A percentile compares a stretch with the other conserved stretches of the same genome.
Conservation (phyloP, 2,888 invertebrate species). For the Diaphora mendica region DNA sequence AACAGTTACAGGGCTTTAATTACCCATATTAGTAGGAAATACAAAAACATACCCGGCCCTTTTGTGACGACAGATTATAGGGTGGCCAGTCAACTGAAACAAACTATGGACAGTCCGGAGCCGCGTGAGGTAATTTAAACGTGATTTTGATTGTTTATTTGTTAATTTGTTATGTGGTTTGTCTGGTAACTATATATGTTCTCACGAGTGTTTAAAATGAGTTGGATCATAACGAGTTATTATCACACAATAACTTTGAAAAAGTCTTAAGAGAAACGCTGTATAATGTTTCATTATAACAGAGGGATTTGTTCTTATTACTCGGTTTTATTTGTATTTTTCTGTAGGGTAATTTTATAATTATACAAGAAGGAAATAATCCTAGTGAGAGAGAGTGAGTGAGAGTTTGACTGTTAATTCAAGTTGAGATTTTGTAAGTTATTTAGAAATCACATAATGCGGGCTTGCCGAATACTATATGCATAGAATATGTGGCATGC, state of each 20-base stretch:
- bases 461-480: too few species aligned
- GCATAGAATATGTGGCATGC: background rate
- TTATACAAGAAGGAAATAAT: background rate
- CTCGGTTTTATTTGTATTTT: background rate
- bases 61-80: conserved; percentile 43
- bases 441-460: background rate
- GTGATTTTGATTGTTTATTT: conserved; percentile 13
- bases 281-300: background rate
- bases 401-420: too few species aligned
- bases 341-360: background rate
- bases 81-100: conserved; percentile 51
- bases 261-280: background rate
- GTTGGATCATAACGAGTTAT: background rate
- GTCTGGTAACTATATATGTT: conserved; percentile 3
- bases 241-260: background rate
- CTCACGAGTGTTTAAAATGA: conserved; percentile 3
- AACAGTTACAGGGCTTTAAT: background rate
- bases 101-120: conserved; percentile 26
- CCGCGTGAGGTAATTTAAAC: conserved; percentile 12
- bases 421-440: too few species aligned
- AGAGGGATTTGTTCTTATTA: background rate
- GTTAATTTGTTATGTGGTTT: conserved; percentile 14
- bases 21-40: conserved; percentile 30
- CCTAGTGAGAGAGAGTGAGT: background rate
- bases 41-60: conserved; percentile 34